Evolutionary conservation across 2,113 vertebrate species (phyloP), one percentile per base, ranked within the genome.

Genomic region (Haplochromis burtoni): DNA sequence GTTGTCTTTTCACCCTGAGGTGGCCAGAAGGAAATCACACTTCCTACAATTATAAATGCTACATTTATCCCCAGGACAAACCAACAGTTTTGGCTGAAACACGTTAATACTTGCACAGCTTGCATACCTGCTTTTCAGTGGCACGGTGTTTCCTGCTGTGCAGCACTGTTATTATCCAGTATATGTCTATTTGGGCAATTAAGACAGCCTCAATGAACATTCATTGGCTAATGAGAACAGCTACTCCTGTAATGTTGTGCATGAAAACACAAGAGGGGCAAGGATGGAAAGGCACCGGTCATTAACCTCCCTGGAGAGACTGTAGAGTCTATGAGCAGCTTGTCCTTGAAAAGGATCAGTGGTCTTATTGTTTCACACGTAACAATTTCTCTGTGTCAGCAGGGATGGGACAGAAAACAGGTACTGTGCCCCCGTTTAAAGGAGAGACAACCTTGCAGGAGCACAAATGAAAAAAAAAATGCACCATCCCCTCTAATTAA

Each of bases 311-410:
- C 42, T 63, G 8, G n/a, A 42, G 63, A 81, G 29, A 71, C 35
- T 14, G 3, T 53, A 54, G 38, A 45, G 35, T 45, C 54, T 54
- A 2, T 79, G 35, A 35, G 19, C 31, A 31, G 81, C 80, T 61
- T 63, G 82, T 88, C 86, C 63, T 88, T 88, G 47, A 88, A 81
- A 59, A 63, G 82, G 80, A 80, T 82, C 73, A 79, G 71, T 83
- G 49, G 24, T 68, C 42, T 73, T 51, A 88, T 86, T 88, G 55
- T 87, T 78, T n/a, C 10, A 63, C 17, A n/a, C 21, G 8, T 35
- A 84, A 49, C 45, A 6, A 71, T 86, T 83, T 82, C 38, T 87
- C 26, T 66, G 24, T 82, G 55, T 76, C 79, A 83, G 73, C 55
- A 85, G 79, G 47, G 33, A 33, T 12, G 10, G 51, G 51, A 86